phyloP scores from a whole-genome alignment of 2,797 vertebrate genomes.

The Clamator glandarius region DNA sequence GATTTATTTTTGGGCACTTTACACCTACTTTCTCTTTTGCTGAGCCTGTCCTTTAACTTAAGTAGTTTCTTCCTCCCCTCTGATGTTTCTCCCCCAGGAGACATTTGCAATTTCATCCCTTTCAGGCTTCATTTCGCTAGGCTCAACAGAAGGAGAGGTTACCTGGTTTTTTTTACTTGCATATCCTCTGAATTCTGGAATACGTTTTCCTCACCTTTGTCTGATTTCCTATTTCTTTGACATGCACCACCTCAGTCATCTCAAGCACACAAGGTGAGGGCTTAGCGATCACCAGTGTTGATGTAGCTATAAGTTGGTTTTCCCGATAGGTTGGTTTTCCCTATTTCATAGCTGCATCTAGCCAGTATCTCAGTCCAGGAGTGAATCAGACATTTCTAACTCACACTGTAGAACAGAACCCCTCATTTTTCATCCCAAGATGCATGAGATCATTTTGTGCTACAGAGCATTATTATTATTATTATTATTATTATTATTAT shows the following conservation, averaged over 20 bases:
- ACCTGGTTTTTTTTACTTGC: neutral
- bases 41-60: neutral
- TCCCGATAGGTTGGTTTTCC: neutral
- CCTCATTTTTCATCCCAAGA: neutral
- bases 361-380: neutral
- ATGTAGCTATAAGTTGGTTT: neutral
- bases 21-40: neutral
- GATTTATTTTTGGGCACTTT: neutral
- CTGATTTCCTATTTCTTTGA: neutral
- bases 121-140: conserved; percentile 1
- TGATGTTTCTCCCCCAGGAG: neutral
- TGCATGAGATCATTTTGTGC: conserved; percentile 11
- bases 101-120: conserved; percentile 20
- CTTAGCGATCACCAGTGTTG: neutral
- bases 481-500: conserved; percentile 49
- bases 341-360: neutral
- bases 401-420: neutral
- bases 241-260: accelerated
- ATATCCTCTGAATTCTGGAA: neutral
- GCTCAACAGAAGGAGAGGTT: neutral
- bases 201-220: neutral
- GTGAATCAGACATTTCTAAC: conserved; percentile 8
- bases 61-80: neutral
- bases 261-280: neutral
- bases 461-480: conserved; percentile 26